Evolutionary conservation across 2,113 vertebrate genomes (phyloP).

Genomic region (Hyla sarda): DNA sequence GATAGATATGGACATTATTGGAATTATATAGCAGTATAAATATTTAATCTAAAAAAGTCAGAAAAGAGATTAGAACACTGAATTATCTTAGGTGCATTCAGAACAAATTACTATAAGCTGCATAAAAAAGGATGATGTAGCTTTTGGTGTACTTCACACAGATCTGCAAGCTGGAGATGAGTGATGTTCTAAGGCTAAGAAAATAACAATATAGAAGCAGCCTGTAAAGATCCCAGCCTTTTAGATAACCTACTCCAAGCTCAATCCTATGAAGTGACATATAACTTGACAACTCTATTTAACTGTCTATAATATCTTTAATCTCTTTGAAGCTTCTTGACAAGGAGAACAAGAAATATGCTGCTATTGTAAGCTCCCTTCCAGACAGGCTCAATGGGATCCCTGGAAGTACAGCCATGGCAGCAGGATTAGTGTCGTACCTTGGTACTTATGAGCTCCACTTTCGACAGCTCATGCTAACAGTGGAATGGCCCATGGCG

Average conservation of each 20-base stretch:
- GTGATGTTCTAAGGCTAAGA: background rate
- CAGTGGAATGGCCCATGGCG: slow-evolving; percentile 41
- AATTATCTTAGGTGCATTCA: background rate
- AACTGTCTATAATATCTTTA: slow-evolving; percentile 29
- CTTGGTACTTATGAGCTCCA: background rate
- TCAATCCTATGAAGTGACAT: slow-evolving; percentile 23
- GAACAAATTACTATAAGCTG: background rate
- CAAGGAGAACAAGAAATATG: background rate
- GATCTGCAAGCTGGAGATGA: slow-evolving; percentile 9
- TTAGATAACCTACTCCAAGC: background rate
- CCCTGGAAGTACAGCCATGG: background rate
- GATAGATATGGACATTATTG: background rate
- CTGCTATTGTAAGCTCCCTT: slow-evolving; percentile 29
- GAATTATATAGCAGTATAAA: background rate
- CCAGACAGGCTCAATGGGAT: background rate
- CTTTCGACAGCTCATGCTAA: slow-evolving; percentile 10
- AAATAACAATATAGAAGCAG: slow-evolving; percentile 14
- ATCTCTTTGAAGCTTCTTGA: slow-evolving; percentile 51
- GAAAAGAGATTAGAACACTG: background rate
- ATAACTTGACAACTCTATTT: slow-evolving; percentile 31
- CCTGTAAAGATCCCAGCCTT: background rate
- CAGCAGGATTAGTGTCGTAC: background rate
- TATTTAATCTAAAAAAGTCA: background rate
- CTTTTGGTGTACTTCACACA: background rate
- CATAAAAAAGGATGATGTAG: background rate